These are phyloP conservation scores for Callithrix jacchus DNA, from an alignment of 2,113 vertebrate genomes.

Conservation along the genomic window DNA sequence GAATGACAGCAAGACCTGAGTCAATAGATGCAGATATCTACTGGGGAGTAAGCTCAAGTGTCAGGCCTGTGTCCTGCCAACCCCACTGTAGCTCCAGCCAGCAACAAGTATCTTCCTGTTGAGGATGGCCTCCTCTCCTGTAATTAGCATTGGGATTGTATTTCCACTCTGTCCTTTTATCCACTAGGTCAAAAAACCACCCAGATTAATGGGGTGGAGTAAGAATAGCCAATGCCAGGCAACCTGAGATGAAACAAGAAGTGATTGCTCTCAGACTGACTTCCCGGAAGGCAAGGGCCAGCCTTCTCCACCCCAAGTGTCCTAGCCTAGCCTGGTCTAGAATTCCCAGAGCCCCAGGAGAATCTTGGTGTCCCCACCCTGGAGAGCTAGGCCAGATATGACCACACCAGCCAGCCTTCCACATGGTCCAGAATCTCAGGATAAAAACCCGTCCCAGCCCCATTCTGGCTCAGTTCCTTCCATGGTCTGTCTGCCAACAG, in stretches of 20 bases:
- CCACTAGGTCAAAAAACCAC: not conserved
- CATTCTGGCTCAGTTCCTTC: not conserved
- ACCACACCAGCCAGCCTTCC: not conserved
- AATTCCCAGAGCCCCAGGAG: constrained; percentile 6
- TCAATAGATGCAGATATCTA: not conserved
- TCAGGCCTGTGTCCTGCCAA: not conserved
- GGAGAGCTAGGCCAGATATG: constrained; percentile 26
- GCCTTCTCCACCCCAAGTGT: not conserved
- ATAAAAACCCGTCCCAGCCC: not conserved
- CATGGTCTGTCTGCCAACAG: constrained; percentile 4
- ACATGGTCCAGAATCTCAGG: not conserved
- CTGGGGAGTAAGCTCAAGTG: constrained; percentile 12
- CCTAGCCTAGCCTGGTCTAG: not conserved
- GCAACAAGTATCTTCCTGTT: not conserved
- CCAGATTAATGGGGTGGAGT: not conserved
- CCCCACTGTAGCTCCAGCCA: not conserved
- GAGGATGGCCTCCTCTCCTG: not conserved
- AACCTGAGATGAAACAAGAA: not conserved
- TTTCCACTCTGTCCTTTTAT: constrained; percentile 32
- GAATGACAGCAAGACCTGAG: not conserved
- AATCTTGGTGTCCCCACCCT: constrained; percentile 17
- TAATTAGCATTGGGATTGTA: constrained; percentile 9
- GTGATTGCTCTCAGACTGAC: not conserved
- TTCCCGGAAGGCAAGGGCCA: not conserved
- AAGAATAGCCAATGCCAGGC: not conserved